A percentile compares a stretch with the other conserved stretches of the same genome.
Evolutionary conservation across 2,888 invertebrate species (phyloP).

Genomic region (Muschampia plurimacula): DNA sequence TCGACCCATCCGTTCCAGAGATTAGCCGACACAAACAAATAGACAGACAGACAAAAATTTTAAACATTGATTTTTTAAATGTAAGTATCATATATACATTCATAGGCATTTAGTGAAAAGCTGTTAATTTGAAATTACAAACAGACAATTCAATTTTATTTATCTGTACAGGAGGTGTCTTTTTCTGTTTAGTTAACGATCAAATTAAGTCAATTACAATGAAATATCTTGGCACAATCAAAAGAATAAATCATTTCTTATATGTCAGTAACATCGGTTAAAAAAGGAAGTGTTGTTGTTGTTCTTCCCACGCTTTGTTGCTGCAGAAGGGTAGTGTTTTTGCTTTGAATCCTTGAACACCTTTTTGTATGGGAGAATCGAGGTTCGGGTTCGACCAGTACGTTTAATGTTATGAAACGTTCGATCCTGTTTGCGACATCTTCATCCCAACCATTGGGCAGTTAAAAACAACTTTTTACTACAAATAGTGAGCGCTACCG

Average conservation of each 20-base stretch:
- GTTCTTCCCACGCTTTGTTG: constrained; percentile 33
- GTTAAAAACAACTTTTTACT: constrained; percentile 32
- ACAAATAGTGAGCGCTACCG: constrained; percentile 31
- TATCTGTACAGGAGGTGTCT: too few relatives aligned
- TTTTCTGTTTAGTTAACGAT: too few relatives aligned
- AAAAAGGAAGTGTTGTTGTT: constrained; percentile 12
- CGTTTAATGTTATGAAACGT: constrained; percentile 32
- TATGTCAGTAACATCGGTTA: constrained; percentile 13
- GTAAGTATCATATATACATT: too few relatives aligned
- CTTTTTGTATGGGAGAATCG: constrained; percentile 19
- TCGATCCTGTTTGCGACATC: constrained; percentile 32
- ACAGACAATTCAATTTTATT: too few relatives aligned
- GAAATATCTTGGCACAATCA: neutral
- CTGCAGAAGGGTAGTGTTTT: constrained; percentile 25
- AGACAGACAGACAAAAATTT: too few relatives aligned
- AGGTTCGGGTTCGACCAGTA: neutral
- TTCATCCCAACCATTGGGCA: constrained; percentile 29
- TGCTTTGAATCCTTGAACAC: constrained; percentile 26
- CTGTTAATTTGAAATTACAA: too few relatives aligned
- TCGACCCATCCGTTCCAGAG: too few relatives aligned
- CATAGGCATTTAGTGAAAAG: too few relatives aligned
- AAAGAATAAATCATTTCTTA: neutral
- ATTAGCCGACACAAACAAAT: too few relatives aligned
- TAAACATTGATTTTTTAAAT: too few relatives aligned
- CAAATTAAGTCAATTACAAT: too few relatives aligned